Percentiles rank a stretch among this genome's conserved stretches.
Conservation (phyloP, 2,113 vertebrate species). For the Melanerpes formicivorus region DNA sequence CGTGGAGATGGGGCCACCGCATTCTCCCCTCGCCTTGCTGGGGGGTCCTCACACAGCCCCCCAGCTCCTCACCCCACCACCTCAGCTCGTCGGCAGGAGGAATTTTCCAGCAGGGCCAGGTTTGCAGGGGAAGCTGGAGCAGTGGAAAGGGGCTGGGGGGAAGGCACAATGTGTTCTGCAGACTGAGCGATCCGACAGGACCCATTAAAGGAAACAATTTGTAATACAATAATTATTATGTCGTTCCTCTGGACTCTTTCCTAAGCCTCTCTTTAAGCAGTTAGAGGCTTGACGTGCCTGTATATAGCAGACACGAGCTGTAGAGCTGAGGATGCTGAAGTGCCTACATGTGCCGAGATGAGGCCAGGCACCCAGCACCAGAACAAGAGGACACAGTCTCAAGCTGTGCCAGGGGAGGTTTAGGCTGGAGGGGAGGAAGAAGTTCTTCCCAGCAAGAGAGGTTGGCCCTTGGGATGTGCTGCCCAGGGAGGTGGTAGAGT, state of each 20-base stretch:
- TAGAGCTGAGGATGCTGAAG: not conserved
- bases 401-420: no score
- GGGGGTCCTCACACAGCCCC: not conserved
- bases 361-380: no score
- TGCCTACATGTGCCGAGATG: fast-evolving
- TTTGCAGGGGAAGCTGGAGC: not conserved
- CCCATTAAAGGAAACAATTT: conserved; percentile 67
- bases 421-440: no score
- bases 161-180: conserved; percentile 58
- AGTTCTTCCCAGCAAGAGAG: no score
- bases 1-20: fast-evolving
- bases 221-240: conserved; percentile 66
- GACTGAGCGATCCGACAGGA: conserved; percentile 52
- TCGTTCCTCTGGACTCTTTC: conserved; percentile 55
- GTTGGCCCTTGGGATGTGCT: no score
- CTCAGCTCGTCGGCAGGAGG: not conserved
- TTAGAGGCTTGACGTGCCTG: not conserved
- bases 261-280: conserved; percentile 48
- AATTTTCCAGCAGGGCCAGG: not conserved
- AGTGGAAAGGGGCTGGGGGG: conserved; percentile 15
- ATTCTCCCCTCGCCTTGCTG: fast-evolving
- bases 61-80: not conserved
- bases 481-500: no score
- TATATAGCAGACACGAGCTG: not conserved
- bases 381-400: no score